A percentile compares a stretch with the other conserved stretches of the same genome.
Conservation (phyloP, 1,140 invertebrate genomes). For the Nymphalis io region DNA sequence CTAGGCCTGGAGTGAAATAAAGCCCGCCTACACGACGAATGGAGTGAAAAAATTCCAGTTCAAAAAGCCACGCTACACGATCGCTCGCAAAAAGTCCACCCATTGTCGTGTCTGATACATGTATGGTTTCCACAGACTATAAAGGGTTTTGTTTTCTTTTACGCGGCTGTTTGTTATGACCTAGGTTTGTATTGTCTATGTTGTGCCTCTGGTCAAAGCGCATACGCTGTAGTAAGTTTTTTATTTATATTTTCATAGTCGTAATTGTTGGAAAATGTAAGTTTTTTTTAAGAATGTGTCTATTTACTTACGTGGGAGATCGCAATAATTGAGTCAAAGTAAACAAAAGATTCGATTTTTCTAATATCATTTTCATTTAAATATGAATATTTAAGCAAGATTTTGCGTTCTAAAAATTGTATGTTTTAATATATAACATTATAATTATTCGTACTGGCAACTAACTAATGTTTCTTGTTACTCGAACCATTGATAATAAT, state of each 20-base stretch:
- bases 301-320: too few species aligned
- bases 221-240: conserved; percentile 10
- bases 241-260: background rate
- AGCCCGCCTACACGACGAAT: conserved; percentile 59
- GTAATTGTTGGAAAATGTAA: background rate
- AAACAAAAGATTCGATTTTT: too few species aligned
- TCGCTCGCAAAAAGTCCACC: conserved; percentile 56
- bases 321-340: too few species aligned
- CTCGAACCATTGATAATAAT: conserved; percentile 43
- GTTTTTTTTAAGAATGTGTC: background rate
- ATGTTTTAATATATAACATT: background rate
- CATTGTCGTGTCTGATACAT: conserved; percentile 64
- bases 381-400: too few species aligned
- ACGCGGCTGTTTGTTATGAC: conserved; percentile 24
- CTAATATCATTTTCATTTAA: too few species aligned
- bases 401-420: too few species aligned
- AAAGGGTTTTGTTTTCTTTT: conserved; percentile 49
- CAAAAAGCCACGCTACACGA: conserved; percentile 64
- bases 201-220: conserved; percentile 21
- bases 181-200: conserved; percentile 21
- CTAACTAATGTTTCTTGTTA: background rate
- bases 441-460: background rate
- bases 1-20: conserved; percentile 63
- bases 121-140: conserved; percentile 46
- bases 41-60: conserved; percentile 75